Conservation (phyloP, 2,797 vertebrate species). For the Perodicticus potto region DNA sequence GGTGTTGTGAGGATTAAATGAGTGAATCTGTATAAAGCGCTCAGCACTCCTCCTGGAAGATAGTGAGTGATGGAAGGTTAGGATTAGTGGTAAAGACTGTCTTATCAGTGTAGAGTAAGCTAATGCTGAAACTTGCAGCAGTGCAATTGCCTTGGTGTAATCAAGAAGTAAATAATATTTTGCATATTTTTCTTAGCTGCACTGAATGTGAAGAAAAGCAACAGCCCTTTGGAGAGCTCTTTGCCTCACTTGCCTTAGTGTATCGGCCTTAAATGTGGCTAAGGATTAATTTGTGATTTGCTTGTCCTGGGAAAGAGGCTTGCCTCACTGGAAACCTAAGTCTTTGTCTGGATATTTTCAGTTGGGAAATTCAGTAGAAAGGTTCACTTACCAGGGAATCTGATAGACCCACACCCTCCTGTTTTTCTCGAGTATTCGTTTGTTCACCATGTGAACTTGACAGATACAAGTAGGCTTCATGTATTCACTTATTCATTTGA, state of each 20-base stretch:
- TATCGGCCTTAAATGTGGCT: not conserved
- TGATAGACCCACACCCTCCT: not conserved
- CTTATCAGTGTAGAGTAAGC: not conserved
- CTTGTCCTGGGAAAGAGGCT: slow-evolving; percentile 14
- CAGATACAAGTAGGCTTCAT: not conserved
- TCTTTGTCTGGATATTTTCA: slow-evolving; percentile 31
- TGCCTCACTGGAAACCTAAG: slow-evolving; percentile 19
- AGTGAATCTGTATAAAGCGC: slow-evolving; percentile 5
- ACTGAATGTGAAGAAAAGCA: not conserved
- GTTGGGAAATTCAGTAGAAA: slow-evolving; percentile 24
- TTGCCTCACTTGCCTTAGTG: not conserved
- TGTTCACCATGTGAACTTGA: not conserved
- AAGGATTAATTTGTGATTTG: not conserved
- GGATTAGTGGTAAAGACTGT: not conserved
- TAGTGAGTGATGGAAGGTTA: not conserved
- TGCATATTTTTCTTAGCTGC: not conserved
- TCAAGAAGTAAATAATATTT: not conserved
- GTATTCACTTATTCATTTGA: not conserved
- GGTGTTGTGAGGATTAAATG: not conserved
- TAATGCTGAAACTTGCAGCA: not conserved
- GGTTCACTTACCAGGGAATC: slow-evolving; percentile 4
- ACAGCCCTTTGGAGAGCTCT: not conserved
- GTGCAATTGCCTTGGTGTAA: not conserved
- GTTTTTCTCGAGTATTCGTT: slow-evolving; percentile 2
- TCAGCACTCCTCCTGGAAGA: not conserved